Base-by-base conservation (phyloP, 2,888 invertebrate species). In the Eupelmus urozonus region DNA sequence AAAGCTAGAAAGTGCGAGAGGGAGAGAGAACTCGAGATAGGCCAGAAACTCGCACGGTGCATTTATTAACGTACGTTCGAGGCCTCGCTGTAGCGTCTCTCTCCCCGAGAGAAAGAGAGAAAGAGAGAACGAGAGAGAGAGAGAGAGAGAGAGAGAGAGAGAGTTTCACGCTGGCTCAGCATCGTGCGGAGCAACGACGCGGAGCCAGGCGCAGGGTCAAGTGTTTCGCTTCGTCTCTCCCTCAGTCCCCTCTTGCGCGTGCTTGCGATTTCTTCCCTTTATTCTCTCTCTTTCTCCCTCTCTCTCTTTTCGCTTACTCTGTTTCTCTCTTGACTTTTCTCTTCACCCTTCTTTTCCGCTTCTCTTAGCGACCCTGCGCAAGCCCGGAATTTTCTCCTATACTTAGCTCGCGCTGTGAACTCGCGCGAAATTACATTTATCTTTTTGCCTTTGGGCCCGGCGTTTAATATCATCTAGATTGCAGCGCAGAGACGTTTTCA, bases 141-240 rank as follows among this genome's bases (percentile, higher is more conserved):
- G 11, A 40, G 40, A n/a, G n/a, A n/a, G n/a, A n/a, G n/a, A n/a
- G n/a, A n/a, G n/a, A n/a, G n/a, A n/a, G n/a, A n/a, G n/a, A 42
- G 18, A 23, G 49, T 18, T 49, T n/a, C 82, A 81, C 42, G 86
- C 85, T 85, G 86, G 84, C 83, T 83, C 87, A 84, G 87, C 87
- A 85, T 83, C 85, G 84, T n/a, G n/a, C n/a, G n/a, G n/a, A 13
- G 84, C 82, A 80, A 75, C 81, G 78, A 71, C 51, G 60, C 77
- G 16, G 34, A 76, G 78, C 81, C 84, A 85, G 85, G 62, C 71
- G 86, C 87, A 86, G 87, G 86, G 88, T 88, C 87, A 87, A 88
- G 87, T 87, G 84, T 74, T 81, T 82, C 70, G 75, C 80, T 79
- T 82, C 80, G 79, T 57, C 69, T 27, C 69, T 53, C 82, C 71